phyloP scores from a whole-genome alignment of 2,888 invertebrate genomes.

The Xiphydria camelus region DNA sequence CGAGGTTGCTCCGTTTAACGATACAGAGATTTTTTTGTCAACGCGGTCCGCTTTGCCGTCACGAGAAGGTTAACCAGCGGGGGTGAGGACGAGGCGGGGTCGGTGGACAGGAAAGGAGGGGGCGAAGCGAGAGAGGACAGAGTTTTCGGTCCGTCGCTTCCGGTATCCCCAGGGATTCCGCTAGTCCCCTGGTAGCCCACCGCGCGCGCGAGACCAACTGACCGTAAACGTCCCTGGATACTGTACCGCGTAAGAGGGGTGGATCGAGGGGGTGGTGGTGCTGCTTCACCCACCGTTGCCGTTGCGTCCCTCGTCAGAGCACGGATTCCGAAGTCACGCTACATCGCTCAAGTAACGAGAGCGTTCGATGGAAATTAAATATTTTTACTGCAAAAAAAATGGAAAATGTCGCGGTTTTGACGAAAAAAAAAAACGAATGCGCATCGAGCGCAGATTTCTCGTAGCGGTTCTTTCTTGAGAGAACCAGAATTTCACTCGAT shows the following conservation, averaged over 20 bases:
- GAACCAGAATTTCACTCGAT: too few relatives aligned
- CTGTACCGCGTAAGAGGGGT: conserved; percentile 7
- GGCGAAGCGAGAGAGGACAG: not conserved
- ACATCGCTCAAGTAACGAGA: too few relatives aligned
- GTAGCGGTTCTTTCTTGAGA: too few relatives aligned
- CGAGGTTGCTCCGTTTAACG: too few relatives aligned
- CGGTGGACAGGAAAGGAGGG: not conserved
- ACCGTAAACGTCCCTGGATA: conserved; percentile 43
- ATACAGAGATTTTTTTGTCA: too few relatives aligned
- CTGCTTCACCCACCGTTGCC: conserved; percentile 6
- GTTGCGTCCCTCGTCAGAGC: conserved; percentile 5
- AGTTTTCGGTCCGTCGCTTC: conserved; percentile 48
- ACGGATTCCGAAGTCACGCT: conserved; percentile 5
- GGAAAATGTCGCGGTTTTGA: conserved; percentile 13
- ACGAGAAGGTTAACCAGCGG: too few relatives aligned
- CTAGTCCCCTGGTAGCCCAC: conserved; percentile 33
- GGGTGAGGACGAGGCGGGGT: not conserved
- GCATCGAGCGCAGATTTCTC: conserved; percentile 15
- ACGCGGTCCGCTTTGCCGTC: too few relatives aligned
- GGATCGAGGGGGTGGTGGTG: conserved; percentile 11
- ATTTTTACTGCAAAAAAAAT: not conserved
- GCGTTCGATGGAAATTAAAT: conserved; percentile 10
- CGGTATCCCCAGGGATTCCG: conserved; percentile 41
- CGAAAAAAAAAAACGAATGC: conserved; percentile 14
- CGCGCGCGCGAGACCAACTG: conserved; percentile 45